A percentile compares a stretch with the other conserved stretches of the same genome.
These are phyloP conservation scores for Liasis olivaceus DNA, from an alignment of 2,797 vertebrate species.

Conservation along the genomic window DNA sequence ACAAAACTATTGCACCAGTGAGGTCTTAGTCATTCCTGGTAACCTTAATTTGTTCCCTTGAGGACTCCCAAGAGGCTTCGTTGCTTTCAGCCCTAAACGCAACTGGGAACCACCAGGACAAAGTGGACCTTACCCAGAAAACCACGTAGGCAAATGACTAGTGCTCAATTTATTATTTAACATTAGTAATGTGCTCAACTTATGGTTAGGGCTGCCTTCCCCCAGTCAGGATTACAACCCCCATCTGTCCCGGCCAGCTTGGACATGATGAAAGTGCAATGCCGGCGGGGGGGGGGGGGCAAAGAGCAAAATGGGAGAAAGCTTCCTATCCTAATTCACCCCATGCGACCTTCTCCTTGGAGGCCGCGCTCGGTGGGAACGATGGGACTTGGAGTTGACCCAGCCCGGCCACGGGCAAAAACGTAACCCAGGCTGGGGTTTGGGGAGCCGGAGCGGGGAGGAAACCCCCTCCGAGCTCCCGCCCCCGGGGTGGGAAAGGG, in stretches of 20 bases:
- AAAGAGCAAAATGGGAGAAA: background rate
- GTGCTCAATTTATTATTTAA: background rate
- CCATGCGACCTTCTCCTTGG: background rate
- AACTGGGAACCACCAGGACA: background rate
- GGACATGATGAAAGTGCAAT: background rate
- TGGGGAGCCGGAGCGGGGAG: too few relatives aligned
- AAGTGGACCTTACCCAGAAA: background rate
- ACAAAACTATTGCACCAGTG: background rate
- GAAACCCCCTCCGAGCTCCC: background rate
- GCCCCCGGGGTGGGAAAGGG: too few relatives aligned
- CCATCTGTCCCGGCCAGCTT: background rate
- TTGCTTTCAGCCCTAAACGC: background rate
- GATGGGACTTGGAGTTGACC: background rate
- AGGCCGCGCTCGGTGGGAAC: background rate
- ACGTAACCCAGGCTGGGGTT: too few relatives aligned
- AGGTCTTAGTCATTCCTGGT: background rate
- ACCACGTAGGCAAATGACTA: background rate
- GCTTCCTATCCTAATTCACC: too few relatives aligned
- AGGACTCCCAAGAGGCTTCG: background rate
- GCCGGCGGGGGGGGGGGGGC: too few relatives aligned
- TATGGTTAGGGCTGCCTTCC: too few relatives aligned
- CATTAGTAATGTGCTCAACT: too few relatives aligned
- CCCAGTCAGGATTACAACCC: background rate
- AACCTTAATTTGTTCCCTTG: background rate
- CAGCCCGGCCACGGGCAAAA: background rate